Evolutionary conservation across 30 jellyfish, hydroid and myxozoan genomes (phyloP).

Genomic region (Chironex yamaguchii): DNA sequence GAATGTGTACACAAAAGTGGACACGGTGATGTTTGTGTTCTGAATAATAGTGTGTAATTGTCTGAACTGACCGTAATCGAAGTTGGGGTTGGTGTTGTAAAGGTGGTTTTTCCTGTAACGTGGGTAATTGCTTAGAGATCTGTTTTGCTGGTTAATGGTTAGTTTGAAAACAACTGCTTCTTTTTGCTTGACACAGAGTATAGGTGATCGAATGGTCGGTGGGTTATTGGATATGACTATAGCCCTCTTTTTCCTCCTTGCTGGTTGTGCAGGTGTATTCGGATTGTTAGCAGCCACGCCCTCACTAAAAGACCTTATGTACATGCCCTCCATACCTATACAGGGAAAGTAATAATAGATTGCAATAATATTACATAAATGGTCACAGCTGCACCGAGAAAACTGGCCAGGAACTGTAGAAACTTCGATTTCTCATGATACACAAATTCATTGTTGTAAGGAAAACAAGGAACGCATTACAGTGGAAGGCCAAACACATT

Average conservation of each 20-base stretch:
- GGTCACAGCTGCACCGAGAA: too few species aligned
- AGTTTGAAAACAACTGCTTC: conserved; percentile 82
- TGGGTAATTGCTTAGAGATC: conserved; percentile 90
- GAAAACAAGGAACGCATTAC: too few species aligned
- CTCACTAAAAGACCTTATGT: too few species aligned
- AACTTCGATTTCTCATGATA: too few species aligned
- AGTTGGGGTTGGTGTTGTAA: conserved; percentile 88
- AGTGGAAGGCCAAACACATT: too few species aligned
- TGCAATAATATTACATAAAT: too few species aligned
- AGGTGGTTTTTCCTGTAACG: conserved; percentile 86
- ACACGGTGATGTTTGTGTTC: conserved; percentile 80
- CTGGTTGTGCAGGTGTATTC: neutral
- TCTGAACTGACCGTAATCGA: conserved; percentile 94
- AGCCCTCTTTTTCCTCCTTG: conserved; percentile 65
- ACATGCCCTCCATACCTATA: neutral
- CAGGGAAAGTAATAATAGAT: too few species aligned
- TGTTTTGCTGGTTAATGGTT: conserved; percentile 63
- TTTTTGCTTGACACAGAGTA: conserved; percentile 80
- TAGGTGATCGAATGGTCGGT: conserved; percentile 84
- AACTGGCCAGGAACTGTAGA: too few species aligned
- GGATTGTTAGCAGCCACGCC: neutral
- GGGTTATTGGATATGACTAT: conserved; percentile 31
- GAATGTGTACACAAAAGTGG: conserved; percentile 85
- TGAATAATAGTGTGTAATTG: conserved; percentile 81
- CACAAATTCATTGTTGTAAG: too few species aligned